Conservation (phyloP, 2,888 invertebrate genomes). For the Zelleria hepariella region DNA sequence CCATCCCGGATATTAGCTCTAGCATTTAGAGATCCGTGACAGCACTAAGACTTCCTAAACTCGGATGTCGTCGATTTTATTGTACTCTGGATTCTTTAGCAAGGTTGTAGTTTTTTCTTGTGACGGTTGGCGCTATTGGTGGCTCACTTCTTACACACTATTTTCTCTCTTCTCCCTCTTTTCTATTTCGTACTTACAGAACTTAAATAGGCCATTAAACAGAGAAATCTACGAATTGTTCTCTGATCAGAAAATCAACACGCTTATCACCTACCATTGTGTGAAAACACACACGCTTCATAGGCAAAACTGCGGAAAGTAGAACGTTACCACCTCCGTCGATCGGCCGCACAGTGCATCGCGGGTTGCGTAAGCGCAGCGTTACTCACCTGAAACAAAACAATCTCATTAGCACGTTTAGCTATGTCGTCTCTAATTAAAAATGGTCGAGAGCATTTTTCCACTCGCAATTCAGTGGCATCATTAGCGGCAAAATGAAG, state of each 20-base stretch:
- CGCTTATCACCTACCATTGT: not conserved
- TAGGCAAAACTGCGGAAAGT: conserved; percentile 15
- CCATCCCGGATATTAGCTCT: not conserved
- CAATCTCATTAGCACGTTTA: conserved; percentile 19
- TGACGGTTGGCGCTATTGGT: too few relatives aligned
- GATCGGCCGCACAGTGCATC: conserved; percentile 16
- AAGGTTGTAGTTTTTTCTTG: too few relatives aligned
- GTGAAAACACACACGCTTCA: conserved; percentile 3
- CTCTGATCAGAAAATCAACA: not conserved
- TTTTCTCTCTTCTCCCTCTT: too few relatives aligned
- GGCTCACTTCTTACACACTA: too few relatives aligned
- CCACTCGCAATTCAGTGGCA: not conserved
- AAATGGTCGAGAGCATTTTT: not conserved
- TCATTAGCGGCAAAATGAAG: too few relatives aligned
- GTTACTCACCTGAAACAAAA: conserved; percentile 44
- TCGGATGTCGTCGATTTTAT: too few relatives aligned
- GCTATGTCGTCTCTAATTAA: conserved; percentile 3
- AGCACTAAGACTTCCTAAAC: too few relatives aligned
- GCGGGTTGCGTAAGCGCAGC: conserved; percentile 35
- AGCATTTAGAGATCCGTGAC: not conserved
- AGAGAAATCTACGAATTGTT: not conserved
- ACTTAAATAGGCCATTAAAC: not conserved
- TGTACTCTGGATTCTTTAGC: too few relatives aligned
- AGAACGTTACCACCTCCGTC: conserved; percentile 23
- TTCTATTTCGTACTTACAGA: too few relatives aligned